These are phyloP conservation scores for Muscicapa adusta DNA, from an alignment of 2,113 vertebrate genomes.

Conservation along the genomic window DNA sequence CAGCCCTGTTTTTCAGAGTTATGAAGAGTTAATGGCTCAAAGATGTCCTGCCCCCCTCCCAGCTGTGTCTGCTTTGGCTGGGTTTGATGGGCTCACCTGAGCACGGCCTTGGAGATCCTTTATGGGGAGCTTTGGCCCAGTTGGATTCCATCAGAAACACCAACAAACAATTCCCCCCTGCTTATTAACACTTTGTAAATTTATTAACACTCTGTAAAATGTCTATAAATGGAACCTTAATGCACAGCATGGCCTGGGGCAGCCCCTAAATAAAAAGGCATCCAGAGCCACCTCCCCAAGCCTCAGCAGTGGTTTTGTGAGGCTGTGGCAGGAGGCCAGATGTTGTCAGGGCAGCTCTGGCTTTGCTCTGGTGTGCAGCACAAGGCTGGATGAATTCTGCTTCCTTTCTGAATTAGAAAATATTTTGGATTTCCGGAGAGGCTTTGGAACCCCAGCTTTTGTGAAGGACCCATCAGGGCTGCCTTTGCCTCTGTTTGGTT, in stretches of 20 bases:
- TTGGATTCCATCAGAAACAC: conserved; percentile 47
- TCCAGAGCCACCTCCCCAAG: background rate
- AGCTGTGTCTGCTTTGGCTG: background rate
- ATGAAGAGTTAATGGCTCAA: background rate
- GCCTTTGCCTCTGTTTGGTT: background rate
- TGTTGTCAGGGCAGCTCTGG: conserved; percentile 22
- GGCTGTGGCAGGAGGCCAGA: background rate
- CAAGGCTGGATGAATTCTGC: background rate
- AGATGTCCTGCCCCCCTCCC: background rate
- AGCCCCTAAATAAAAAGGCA: background rate
- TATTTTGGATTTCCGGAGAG: background rate
- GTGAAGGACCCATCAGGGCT: background rate
- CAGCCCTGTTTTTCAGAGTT: background rate
- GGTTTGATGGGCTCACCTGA: background rate
- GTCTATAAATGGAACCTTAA: conserved; percentile 5
- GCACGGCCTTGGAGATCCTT: background rate
- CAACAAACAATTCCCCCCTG: background rate
- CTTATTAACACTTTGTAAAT: conserved; percentile 58
- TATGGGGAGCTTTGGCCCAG: background rate
- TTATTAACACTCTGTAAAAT: conserved; percentile 56
- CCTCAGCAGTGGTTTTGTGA: background rate
- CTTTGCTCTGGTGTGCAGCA: background rate
- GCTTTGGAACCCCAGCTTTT: background rate
- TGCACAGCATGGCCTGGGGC: background rate
- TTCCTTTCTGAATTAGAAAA: background rate